Conservation (phyloP, 2,113 vertebrate species). For the Alligator mississippiensis region DNA sequence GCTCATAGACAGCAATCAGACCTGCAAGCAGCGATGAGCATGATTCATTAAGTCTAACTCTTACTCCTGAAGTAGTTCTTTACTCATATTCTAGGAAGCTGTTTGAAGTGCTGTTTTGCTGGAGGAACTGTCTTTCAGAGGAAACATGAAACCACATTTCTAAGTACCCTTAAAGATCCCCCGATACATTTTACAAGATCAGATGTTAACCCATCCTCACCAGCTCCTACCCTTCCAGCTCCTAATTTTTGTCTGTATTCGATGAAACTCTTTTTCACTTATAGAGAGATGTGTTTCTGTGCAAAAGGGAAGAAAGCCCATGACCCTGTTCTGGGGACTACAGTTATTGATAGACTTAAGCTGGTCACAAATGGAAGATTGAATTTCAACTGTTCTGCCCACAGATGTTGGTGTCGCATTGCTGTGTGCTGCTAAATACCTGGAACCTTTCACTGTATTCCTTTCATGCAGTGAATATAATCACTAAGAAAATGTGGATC, state of each 20-base stretch:
- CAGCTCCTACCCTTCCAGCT: neutral
- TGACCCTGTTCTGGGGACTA: fast-evolving
- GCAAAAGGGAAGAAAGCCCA: neutral
- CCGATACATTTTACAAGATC: neutral
- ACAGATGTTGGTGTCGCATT: neutral
- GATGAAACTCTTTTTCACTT: neutral
- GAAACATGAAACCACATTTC: neutral
- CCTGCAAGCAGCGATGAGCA: too few species aligned
- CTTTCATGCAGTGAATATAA: neutral
- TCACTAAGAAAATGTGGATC: neutral
- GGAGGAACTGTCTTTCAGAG: neutral
- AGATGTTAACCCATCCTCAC: fast-evolving
- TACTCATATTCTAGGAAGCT: neutral
- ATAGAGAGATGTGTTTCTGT: neutral
- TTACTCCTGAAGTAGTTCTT: neutral
- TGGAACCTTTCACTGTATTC: neutral
- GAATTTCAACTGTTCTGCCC: neutral
- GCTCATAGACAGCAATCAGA: neutral
- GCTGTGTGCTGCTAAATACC: neutral
- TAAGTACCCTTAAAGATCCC: neutral
- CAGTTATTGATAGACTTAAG: fast-evolving
- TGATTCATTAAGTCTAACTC: neutral
- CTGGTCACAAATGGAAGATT: neutral
- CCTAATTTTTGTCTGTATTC: fast-evolving
- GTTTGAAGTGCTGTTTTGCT: neutral